phyloP scores from a whole-genome alignment of 2,888 invertebrate genomes.

The Macropis europaea region DNA sequence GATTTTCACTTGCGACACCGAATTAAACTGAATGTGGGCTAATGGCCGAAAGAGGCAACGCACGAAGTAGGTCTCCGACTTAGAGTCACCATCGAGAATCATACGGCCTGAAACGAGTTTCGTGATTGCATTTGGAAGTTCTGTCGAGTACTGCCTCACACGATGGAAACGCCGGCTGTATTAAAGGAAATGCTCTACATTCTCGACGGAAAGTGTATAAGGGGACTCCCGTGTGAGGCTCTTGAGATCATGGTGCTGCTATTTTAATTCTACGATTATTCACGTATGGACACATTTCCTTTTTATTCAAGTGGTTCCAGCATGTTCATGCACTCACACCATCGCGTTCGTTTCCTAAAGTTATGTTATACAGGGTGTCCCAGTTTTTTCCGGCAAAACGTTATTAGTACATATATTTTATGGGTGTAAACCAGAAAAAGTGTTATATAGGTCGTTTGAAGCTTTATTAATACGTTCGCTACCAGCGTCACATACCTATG shows the following conservation, averaged over 20 bases:
- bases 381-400: too few species aligned
- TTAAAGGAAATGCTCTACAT: constrained; percentile 42
- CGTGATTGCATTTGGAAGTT: constrained; percentile 21
- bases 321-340: too few species aligned
- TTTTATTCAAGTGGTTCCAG: too few species aligned
- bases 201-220: constrained; percentile 1
- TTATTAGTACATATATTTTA: too few species aligned
- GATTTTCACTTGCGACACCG: constrained; percentile 35
- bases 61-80: constrained; percentile 57
- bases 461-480: too few species aligned
- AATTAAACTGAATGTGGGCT: constrained; percentile 65
- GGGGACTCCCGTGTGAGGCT: background rate
- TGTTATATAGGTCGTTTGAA: too few species aligned
- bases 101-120: constrained; percentile 38
- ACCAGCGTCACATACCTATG: too few species aligned
- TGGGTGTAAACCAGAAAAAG: too few species aligned
- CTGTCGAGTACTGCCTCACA: constrained; percentile 3
- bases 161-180: constrained; percentile 27
- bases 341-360: too few species aligned
- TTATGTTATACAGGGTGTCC: too few species aligned
- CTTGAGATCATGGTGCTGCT: background rate
- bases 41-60: constrained; percentile 60
- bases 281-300: constrained; percentile 4
- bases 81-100: constrained; percentile 35
- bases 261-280: constrained; percentile 23